Evolutionary conservation across 2,888 invertebrate species (phyloP).

Genomic region (Scelioninae gen. 1): DNA sequence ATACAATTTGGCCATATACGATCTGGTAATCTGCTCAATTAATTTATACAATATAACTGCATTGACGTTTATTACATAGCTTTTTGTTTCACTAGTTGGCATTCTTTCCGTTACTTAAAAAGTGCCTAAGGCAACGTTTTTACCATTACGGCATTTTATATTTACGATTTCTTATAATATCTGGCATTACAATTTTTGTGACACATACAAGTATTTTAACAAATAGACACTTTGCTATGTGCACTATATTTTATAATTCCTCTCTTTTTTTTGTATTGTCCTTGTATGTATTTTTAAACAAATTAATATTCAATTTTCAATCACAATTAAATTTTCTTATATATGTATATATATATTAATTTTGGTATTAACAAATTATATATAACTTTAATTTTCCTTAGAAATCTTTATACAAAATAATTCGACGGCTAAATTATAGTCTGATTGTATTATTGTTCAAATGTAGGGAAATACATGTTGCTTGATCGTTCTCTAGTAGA

Average conservation of each 20-base stretch:
- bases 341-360: neutral
- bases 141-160: slow-evolving; percentile 64
- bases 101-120: slow-evolving; percentile 73
- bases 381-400: slow-evolving; percentile 14
- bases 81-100: slow-evolving; percentile 74
- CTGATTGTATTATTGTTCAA: slow-evolving; percentile 24
- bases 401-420: slow-evolving; percentile 43
- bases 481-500: slow-evolving; percentile 20
- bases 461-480: slow-evolving; percentile 42
- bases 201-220: slow-evolving; percentile 65
- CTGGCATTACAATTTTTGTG: slow-evolving; percentile 59
- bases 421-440: slow-evolving; percentile 20
- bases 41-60: slow-evolving; percentile 65
- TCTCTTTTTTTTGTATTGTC: slow-evolving; percentile 23
- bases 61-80: slow-evolving; percentile 69
- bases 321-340: neutral
- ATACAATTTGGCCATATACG: slow-evolving; percentile 72
- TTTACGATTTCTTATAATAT: slow-evolving; percentile 54
- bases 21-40: slow-evolving; percentile 55
- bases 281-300: neutral
- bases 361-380: neutral
- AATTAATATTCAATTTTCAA: neutral
- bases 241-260: slow-evolving; percentile 7
- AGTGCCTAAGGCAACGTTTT: slow-evolving; percentile 75
- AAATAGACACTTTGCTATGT: slow-evolving; percentile 50